Conservation (phyloP, 2,888 invertebrate genomes). For the Cataglyphis altisquamis region DNA sequence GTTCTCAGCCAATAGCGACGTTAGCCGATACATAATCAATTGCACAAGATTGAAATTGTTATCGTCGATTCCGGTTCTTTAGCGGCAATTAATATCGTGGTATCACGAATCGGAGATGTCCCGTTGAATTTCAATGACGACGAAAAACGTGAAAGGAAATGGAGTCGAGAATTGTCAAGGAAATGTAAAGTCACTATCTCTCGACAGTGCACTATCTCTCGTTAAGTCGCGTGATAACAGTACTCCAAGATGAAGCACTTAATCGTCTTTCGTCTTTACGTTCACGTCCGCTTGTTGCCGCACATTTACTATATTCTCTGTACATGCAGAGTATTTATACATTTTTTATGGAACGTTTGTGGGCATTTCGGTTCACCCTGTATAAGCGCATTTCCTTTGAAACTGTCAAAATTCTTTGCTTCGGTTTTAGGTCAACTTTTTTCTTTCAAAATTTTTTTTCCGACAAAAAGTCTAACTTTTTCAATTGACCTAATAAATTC, state of each 20-base stretch:
- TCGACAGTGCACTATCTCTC: conserved; percentile 15
- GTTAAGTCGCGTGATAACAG: conserved; percentile 2
- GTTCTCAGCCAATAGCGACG: not conserved
- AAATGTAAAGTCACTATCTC: conserved; percentile 7
- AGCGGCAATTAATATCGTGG: conserved; percentile 7
- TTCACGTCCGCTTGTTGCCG: not conserved
- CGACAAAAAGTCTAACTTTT: not conserved
- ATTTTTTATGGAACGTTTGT: not conserved
- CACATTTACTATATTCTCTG: not conserved
- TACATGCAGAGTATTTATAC: not conserved
- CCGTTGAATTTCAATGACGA: not conserved
- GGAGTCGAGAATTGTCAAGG: conserved; percentile 10
- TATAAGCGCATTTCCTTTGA: not conserved
- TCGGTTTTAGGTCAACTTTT: not conserved
- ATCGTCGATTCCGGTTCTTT: not conserved
- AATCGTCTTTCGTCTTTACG: not conserved
- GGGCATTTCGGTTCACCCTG: no score
- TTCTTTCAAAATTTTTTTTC: not conserved
- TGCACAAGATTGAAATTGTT: not conserved
- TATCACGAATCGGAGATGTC: not conserved
- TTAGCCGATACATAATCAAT: not conserved
- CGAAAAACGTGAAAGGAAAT: not conserved
- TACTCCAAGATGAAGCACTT: not conserved
- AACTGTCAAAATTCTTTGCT: not conserved
- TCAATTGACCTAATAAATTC: not conserved